Conservation (phyloP, 2,797 vertebrate genomes). For the Channa striata region DNA sequence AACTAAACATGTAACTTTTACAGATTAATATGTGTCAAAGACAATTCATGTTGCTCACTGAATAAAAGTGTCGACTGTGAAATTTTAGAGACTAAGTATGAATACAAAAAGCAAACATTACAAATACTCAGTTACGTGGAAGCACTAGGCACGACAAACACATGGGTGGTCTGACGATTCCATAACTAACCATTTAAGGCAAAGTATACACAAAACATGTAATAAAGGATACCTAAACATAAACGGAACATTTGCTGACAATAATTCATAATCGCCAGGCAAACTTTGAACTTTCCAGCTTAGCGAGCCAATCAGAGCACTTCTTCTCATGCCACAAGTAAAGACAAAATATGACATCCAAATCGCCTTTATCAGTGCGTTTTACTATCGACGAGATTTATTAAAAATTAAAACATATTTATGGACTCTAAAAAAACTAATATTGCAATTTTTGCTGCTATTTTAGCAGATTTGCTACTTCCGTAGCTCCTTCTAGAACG, state of each 20-base stretch:
- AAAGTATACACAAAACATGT: background rate
- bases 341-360: background rate
- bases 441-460: background rate
- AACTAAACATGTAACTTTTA: too few relatives aligned
- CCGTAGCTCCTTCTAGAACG: conserved; percentile 70
- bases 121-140: too few relatives aligned
- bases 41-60: too few relatives aligned
- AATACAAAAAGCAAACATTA: too few relatives aligned
- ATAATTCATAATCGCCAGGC: background rate
- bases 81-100: too few relatives aligned
- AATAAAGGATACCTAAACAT: background rate
- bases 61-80: too few relatives aligned
- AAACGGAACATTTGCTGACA: background rate
- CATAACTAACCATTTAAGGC: background rate
- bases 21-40: too few relatives aligned
- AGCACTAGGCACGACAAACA: too few relatives aligned
- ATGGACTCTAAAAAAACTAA: accelerated
- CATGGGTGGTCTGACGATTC: too few relatives aligned
- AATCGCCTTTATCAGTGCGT: background rate
- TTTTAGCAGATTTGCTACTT: conserved; percentile 53
- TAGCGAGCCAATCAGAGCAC: background rate
- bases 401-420: background rate
- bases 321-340: background rate
- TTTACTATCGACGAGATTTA: background rate
- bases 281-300: conserved; percentile 6